Evolutionary conservation across 2,797 vertebrate species (phyloP).

Genomic region (Macroramphosus scolopax): DNA sequence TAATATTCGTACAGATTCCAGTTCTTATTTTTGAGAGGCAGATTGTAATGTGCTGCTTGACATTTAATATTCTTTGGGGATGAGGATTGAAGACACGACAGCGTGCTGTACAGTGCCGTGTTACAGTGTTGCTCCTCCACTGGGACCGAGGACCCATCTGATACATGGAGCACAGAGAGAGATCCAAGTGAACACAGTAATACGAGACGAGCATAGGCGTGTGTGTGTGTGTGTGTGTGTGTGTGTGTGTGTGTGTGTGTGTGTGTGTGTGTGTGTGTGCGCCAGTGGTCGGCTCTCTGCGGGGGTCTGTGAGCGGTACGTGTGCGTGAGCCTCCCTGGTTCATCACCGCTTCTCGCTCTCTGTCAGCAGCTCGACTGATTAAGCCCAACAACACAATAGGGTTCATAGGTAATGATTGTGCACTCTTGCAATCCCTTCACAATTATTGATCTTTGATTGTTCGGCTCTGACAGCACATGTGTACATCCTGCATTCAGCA

Average conservation of each 20-base stretch:
- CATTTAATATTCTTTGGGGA: slow-evolving; percentile 72
- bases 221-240: slow-evolving; percentile 34
- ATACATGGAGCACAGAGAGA: slow-evolving; percentile 69
- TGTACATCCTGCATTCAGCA: slow-evolving; percentile 67
- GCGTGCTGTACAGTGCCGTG: slow-evolving; percentile 60
- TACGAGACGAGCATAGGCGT: slow-evolving; percentile 48
- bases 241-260: slow-evolving; percentile 28
- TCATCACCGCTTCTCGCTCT: slow-evolving; percentile 66
- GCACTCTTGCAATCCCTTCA: slow-evolving; percentile 81
- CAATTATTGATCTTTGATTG: slow-evolving; percentile 83
- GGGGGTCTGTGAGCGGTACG: slow-evolving; percentile 64
- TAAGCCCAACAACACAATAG: slow-evolving; percentile 78
- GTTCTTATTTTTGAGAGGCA: slow-evolving; percentile 48
- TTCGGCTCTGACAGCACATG: slow-evolving; percentile 72
- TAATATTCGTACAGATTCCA: slow-evolving; percentile 20
- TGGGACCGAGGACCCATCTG: slow-evolving; percentile 68
- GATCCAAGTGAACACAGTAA: slow-evolving; percentile 72
- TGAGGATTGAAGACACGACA: slow-evolving; percentile 56
- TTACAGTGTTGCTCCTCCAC: slow-evolving; percentile 70
- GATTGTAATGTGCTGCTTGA: slow-evolving; percentile 63
- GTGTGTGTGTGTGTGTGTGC: slow-evolving; percentile 8
- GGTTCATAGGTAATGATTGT: slow-evolving; percentile 82
- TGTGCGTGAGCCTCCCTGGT: slow-evolving; percentile 53
- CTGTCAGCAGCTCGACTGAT: slow-evolving; percentile 77
- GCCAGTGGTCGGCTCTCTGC: slow-evolving; percentile 47